Evolutionary conservation across 92 coral and sea anemone species (phyloP).

Genomic region (Zoanthus sociatus): DNA sequence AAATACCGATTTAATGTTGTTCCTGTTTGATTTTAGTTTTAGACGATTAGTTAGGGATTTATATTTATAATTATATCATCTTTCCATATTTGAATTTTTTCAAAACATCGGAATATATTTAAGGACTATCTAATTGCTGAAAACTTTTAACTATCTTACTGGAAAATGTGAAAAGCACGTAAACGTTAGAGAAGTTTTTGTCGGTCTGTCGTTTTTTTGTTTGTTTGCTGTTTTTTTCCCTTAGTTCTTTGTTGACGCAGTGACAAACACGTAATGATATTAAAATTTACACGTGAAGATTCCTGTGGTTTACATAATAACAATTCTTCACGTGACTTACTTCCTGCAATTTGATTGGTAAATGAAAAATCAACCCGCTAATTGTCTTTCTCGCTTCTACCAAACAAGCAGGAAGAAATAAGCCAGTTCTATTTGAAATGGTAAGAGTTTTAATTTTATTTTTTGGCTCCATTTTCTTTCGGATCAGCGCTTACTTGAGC

Average conservation of each 20-base stretch:
- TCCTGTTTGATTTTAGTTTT: no score
- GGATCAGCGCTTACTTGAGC: conserved; percentile 7
- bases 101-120: no score
- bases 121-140: no score
- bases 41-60: no score
- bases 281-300: conserved; percentile 50
- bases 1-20: no score
- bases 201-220: neutral
- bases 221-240: neutral
- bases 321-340: conserved; percentile 13
- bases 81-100: no score
- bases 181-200: neutral
- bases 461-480: conserved; percentile 30
- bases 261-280: conserved; percentile 32
- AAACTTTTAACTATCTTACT: no score
- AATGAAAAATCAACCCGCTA: conserved; percentile 40
- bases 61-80: no score
- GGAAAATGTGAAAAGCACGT: no score
- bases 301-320: conserved; percentile 52
- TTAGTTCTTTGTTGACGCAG: neutral
- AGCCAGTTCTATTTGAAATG: conserved; percentile 31
- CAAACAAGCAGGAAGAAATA: conserved; percentile 42
- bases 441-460: conserved; percentile 53
- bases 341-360: conserved; percentile 35
- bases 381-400: conserved; percentile 33